Evolutionary conservation across 2,797 vertebrate species (phyloP).

Genomic region (Poeciliopsis presidionis): DNA sequence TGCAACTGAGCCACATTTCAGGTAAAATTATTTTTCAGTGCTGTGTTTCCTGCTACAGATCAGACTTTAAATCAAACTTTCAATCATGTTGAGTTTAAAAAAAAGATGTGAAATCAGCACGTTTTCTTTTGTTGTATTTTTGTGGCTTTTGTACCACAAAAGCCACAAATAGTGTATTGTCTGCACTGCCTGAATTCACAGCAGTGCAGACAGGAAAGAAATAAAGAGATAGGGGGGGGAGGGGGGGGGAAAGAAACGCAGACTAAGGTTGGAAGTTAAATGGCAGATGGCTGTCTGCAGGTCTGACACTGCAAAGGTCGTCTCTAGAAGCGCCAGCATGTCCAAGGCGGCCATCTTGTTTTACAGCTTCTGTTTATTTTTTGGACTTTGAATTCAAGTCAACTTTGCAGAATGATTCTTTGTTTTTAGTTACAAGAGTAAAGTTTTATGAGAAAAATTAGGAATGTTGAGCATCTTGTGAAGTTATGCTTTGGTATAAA

Average conservation of each 20-base stretch:
- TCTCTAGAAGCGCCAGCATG: neutral
- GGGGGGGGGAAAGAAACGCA: neutral
- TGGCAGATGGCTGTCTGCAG: neutral
- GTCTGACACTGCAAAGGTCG: neutral
- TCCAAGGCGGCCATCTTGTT: too few species aligned
- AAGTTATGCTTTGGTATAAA: too few species aligned
- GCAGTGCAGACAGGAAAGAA: neutral
- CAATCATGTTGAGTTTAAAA: neutral
- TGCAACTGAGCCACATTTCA: neutral
- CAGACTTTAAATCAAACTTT: neutral
- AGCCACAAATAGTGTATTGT: too few species aligned
- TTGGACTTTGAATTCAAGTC: too few species aligned
- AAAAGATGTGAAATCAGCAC: neutral
- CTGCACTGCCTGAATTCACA: neutral
- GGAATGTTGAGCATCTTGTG: too few species aligned
- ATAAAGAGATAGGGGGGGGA: neutral
- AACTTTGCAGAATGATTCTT: too few species aligned
- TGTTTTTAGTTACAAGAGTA: too few species aligned
- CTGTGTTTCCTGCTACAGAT: neutral
- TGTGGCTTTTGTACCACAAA: neutral
- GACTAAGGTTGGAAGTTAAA: neutral
- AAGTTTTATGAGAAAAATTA: too few species aligned
- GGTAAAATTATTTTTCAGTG: neutral
- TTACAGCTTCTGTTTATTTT: too few species aligned
- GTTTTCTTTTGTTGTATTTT: neutral